These are phyloP conservation scores for Perca flavescens DNA, from an alignment of 2,113 vertebrate genomes.

Conservation along the genomic window DNA sequence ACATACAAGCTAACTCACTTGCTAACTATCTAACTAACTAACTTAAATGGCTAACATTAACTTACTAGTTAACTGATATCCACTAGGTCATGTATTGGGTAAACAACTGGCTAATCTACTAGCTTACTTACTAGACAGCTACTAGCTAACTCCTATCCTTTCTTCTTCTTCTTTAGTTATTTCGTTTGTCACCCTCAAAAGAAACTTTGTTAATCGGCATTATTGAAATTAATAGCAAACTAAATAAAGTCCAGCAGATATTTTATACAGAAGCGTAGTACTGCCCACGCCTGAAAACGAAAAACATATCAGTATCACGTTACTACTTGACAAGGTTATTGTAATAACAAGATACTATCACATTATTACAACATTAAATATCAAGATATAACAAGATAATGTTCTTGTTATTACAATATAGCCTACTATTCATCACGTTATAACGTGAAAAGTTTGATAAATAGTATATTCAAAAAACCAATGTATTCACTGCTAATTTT, in stretches of 20 bases:
- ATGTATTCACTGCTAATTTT: too few species aligned
- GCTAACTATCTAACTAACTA: background rate
- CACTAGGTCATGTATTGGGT: background rate
- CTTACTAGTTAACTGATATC: background rate
- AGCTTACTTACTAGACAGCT: background rate
- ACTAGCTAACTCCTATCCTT: background rate
- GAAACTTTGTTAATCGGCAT: background rate
- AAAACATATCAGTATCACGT: too few species aligned
- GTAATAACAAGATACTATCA: too few species aligned
- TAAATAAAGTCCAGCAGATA: background rate
- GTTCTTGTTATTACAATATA: too few species aligned
- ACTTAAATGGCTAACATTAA: background rate
- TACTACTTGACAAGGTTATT: too few species aligned
- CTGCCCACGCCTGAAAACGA: too few species aligned
- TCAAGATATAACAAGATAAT: too few species aligned
- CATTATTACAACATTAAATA: too few species aligned
- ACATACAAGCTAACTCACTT: background rate
- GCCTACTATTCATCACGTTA: too few species aligned
- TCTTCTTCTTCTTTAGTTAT: background rate
- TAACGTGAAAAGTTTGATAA: too few species aligned
- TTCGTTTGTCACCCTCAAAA: background rate
- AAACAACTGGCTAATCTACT: background rate
- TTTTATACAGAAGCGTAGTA: too few species aligned
- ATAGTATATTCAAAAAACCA: too few species aligned
- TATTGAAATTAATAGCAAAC: background rate